These are phyloP conservation scores for Drosophila siamana DNA, from an alignment of 2,888 invertebrate genomes.

Conservation along the genomic window DNA sequence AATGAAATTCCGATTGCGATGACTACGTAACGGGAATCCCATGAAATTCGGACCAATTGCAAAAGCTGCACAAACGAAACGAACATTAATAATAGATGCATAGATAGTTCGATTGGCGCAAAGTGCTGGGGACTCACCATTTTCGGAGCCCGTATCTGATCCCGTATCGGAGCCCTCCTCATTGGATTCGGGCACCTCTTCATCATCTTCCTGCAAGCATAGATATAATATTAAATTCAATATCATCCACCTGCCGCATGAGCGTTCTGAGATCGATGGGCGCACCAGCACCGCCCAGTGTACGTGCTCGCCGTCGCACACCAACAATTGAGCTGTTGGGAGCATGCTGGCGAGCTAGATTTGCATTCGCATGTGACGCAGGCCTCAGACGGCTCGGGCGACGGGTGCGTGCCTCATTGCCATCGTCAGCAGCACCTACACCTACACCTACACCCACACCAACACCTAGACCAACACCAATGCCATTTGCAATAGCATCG, in stretches of 20 bases:
- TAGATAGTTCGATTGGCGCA: not conserved
- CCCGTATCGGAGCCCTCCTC: constrained; percentile 86
- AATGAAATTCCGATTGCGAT: constrained; percentile 63
- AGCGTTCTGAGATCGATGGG: constrained; percentile 64
- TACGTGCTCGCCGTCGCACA: constrained; percentile 77
- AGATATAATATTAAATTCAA: constrained; percentile 80
- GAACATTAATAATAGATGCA: not conserved
- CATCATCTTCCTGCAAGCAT: constrained; percentile 87
- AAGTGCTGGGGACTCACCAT: constrained; percentile 65
- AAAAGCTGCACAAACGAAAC: constrained; percentile 46
- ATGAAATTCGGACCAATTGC: constrained; percentile 63
- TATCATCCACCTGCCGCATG: constrained; percentile 73
- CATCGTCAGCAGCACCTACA: constrained; percentile 29
- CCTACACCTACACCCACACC: constrained; percentile 20
- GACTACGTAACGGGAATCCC: constrained; percentile 76
- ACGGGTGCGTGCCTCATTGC: constrained; percentile 37
- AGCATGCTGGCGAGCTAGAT: constrained; percentile 72
- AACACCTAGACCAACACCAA: constrained; percentile 5
- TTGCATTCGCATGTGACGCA: constrained; percentile 53
- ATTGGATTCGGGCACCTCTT: constrained; percentile 87
- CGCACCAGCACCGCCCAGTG: constrained; percentile 59
- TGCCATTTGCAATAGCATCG: constrained; percentile 16
- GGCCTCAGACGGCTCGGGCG: constrained; percentile 54
- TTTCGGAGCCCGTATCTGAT: constrained; percentile 83
- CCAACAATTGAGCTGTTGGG: constrained; percentile 76